These are phyloP conservation scores for Melanostigma gelatinosum DNA, from an alignment of 2,113 vertebrate species.

Conservation along the genomic window DNA sequence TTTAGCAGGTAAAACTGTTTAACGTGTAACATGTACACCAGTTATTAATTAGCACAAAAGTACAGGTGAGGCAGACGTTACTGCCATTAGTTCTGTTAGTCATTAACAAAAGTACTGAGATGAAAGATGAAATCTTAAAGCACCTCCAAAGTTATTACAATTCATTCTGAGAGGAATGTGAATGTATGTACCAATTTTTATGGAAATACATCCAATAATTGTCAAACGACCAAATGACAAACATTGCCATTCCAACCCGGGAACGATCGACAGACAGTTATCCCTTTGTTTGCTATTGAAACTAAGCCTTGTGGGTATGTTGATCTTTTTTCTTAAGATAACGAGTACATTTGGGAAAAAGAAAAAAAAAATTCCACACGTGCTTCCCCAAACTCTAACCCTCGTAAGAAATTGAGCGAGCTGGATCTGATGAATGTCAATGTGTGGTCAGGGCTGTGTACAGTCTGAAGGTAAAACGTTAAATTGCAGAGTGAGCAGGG, in stretches of 20 bases:
- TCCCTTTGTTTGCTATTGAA: neutral
- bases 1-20: neutral
- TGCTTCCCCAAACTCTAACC: neutral
- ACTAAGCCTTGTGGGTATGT: too few species aligned
- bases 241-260: neutral
- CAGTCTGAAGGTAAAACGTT: constrained; percentile 8
- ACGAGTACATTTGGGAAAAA: neutral
- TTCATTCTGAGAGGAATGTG: neutral
- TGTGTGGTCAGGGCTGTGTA: neutral
- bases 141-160: neutral
- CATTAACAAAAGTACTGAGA: neutral
- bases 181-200: neutral
- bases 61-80: neutral
- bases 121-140: neutral
- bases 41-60: neutral
- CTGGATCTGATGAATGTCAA: neutral
- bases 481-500: constrained; percentile 33
- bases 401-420: neutral
- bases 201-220: neutral
- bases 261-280: neutral
- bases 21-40: neutral
- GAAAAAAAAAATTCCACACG: too few species aligned
- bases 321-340: neutral
- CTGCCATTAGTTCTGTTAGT: neutral
- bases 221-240: neutral